These are phyloP conservation scores for Sialia sialis DNA, from an alignment of 2,113 vertebrate genomes.

Conservation along the genomic window DNA sequence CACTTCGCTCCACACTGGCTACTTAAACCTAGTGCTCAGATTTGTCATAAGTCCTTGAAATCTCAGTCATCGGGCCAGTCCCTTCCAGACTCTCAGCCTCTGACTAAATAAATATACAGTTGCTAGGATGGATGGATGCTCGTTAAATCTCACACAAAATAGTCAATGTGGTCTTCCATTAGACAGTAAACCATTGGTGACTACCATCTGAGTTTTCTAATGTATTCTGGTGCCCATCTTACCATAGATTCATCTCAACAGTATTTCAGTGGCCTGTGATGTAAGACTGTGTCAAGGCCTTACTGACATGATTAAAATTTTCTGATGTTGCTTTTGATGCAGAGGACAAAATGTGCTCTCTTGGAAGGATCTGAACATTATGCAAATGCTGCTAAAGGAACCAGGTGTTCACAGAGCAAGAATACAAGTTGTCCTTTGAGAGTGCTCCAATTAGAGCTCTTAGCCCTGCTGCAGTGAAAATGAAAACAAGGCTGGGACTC, in stretches of 20 bases:
- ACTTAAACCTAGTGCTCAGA: neutral
- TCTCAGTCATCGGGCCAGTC: neutral
- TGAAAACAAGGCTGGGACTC: neutral
- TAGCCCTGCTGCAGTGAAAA: neutral
- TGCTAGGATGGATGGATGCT: neutral
- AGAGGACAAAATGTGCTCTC: neutral
- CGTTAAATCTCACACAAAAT: neutral
- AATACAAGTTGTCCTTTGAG: neutral
- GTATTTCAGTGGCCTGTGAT: neutral
- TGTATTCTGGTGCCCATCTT: neutral
- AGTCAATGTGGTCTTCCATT: neutral
- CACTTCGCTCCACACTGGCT: neutral
- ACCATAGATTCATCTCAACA: neutral
- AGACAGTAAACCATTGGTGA: neutral
- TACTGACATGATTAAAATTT: neutral
- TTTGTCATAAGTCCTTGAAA: neutral
- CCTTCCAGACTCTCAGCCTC: neutral
- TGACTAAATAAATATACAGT: neutral
- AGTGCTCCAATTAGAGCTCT: neutral
- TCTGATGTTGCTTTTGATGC: neutral
- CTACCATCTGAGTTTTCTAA: neutral
- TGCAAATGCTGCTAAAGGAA: constrained; percentile 23
- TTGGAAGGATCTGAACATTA: neutral
- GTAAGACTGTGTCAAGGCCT: neutral
- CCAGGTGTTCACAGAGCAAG: neutral